phyloP scores from a whole-genome alignment of 2,113 vertebrate genomes.

The Corythoichthys intestinalis region DNA sequence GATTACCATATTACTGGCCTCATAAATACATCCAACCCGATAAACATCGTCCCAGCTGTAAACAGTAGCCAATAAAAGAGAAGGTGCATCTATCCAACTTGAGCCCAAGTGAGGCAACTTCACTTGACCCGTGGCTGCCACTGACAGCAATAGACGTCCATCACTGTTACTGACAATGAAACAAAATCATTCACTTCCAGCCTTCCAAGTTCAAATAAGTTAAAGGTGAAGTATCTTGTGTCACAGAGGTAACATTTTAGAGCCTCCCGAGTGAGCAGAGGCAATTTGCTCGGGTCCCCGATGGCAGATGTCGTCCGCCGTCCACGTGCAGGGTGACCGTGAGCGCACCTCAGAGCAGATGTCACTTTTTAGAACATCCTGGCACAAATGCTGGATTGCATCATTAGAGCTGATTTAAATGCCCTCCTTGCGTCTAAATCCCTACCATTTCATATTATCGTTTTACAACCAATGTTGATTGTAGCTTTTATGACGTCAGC shows the following conservation, averaged over 20 bases:
- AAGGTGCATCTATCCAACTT: slow-evolving; percentile 5
- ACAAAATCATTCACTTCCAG: slow-evolving; percentile 26
- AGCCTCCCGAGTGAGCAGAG: neutral
- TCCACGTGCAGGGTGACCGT: slow-evolving; percentile 36
- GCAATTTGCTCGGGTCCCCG: neutral
- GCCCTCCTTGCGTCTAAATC: slow-evolving; percentile 35
- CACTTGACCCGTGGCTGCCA: too few species aligned
- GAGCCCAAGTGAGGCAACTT: slow-evolving; percentile 12
- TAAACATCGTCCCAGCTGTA: slow-evolving; percentile 8
- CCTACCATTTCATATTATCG: slow-evolving; percentile 15
- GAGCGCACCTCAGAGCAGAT: slow-evolving; percentile 52
- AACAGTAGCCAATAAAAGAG: neutral
- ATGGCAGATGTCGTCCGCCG: slow-evolving; percentile 1
- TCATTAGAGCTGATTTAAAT: slow-evolving; percentile 60
- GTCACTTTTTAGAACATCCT: slow-evolving; percentile 47
- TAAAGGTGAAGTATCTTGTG: neutral
- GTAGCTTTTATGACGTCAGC: slow-evolving; percentile 31
- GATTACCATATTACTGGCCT: neutral
- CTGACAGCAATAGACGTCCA: too few species aligned
- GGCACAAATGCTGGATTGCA: slow-evolving; percentile 47
- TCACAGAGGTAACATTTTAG: neutral
- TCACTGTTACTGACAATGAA: slow-evolving; percentile 9
- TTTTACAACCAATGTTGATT: slow-evolving; percentile 35
- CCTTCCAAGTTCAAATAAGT: slow-evolving; percentile 7
- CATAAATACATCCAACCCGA: slow-evolving; percentile 8